Base-by-base conservation (phyloP, 2,797 vertebrate species). In the Esox lucius region DNA sequence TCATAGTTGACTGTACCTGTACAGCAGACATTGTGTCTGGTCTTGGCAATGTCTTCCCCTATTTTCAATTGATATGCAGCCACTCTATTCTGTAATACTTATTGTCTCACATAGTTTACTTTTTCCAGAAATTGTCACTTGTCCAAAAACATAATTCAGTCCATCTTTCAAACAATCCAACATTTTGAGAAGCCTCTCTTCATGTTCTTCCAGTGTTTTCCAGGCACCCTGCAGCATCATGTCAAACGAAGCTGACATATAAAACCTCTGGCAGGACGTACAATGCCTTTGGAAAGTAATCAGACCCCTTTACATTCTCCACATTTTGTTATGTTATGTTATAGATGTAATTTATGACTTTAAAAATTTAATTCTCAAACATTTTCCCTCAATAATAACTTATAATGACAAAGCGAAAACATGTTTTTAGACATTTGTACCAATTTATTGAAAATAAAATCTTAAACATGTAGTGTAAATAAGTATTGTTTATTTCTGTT, bases 21-120 rank as follows among this genome's bases (percentile, higher is more conserved):
- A 49, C 24, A 76, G 33, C 28, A 22, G 5, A 19, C 70, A 19
- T 77, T 84, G 39, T 42, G 39, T 42, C 39, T 42, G 5, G 39
- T 42, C 28, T 31, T 31, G 28, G 28, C 28, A 28, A 31, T 31
- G 28, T 31, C 28, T n/a, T 1, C 28, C 28, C 28, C 28, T 31
- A 31, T 31, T 31, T 31, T 31, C 28, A 31, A 1, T 3, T 31
- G 28, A 42, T 42, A 39, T 42, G 2, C 9, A 42, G 1, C 39
- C 39, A 42, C 39, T 42, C 39, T 42, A 42, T 42, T 39, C 9
- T 42, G 39, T 9, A 42, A 42, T 42, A 7, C 39, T 42, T 31
- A 31, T 42, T 42, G 9, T 42, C 2, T 42, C 39, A 6, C 5
- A 7, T 42, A 9, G 39, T 42, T 42, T 42, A 42, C 39, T 6